These are phyloP conservation scores for Mastomys natalensis DNA, from an alignment of 2,113 vertebrate genomes.

Conservation along the genomic window DNA sequence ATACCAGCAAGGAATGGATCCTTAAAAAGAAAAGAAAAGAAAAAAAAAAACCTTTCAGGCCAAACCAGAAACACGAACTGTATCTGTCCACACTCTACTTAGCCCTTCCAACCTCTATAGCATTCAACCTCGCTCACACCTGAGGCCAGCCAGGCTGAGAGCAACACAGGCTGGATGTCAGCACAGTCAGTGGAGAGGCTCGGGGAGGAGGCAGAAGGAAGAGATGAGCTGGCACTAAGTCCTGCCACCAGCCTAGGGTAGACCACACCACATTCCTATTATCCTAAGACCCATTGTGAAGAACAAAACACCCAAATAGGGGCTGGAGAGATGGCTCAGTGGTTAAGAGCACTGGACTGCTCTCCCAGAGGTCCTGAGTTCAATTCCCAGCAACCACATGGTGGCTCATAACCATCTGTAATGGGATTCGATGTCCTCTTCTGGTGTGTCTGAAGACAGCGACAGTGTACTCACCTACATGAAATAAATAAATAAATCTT, in stretches of 20 bases:
- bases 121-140: neutral
- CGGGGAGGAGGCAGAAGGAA: neutral
- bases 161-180: neutral
- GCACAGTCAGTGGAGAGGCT: neutral
- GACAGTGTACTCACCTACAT: too few species aligned
- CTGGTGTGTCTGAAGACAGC: too few species aligned
- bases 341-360: too few species aligned
- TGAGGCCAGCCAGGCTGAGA: neutral
- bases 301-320: neutral
- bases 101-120: neutral
- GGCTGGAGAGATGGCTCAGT: too few species aligned
- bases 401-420: too few species aligned
- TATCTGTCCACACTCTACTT: neutral
- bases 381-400: too few species aligned
- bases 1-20: neutral
- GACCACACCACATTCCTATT: too few species aligned
- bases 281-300: neutral
- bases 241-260: neutral
- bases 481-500: too few species aligned
- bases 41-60: neutral
- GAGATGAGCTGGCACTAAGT: neutral
- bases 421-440: too few species aligned
- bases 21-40: neutral
- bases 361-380: too few species aligned
- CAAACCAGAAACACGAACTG: neutral